Evolutionary conservation across 2,113 vertebrate species (phyloP).

Genomic region (Rhizomys pruinosus): DNA sequence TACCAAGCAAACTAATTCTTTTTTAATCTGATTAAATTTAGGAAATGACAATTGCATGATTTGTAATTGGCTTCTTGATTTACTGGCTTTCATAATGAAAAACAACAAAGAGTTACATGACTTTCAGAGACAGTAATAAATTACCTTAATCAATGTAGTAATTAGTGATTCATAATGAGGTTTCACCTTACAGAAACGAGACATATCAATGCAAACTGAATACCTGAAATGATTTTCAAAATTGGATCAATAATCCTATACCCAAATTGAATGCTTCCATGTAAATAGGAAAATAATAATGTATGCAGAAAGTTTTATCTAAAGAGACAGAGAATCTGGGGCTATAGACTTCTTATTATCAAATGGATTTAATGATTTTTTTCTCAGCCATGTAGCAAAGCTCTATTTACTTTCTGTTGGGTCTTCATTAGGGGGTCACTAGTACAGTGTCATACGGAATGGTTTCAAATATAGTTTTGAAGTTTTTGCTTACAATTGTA

Average conservation of each 20-base stretch:
- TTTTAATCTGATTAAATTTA: slow-evolving; percentile 29
- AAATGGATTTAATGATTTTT: slow-evolving; percentile 27
- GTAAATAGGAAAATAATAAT: not conserved
- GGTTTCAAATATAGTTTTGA: not conserved
- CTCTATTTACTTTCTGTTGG: not conserved
- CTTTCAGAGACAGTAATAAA: not conserved
- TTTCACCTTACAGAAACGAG: slow-evolving; percentile 39
- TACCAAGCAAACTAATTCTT: not conserved
- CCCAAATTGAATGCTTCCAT: not conserved
- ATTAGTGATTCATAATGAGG: slow-evolving; percentile 2
- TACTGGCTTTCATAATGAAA: not conserved
- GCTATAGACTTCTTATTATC: slow-evolving; percentile 27
- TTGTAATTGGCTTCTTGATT: not conserved
- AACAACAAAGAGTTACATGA: not conserved
- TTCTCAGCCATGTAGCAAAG: not conserved
- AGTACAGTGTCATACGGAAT: not conserved
- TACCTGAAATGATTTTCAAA: slow-evolving; percentile 46
- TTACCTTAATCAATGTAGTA: slow-evolving; percentile 10
- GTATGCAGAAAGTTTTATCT: not conserved
- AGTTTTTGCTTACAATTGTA: not conserved
- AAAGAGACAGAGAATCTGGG: not conserved
- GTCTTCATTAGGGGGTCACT: not conserved
- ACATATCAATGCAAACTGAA: not conserved
- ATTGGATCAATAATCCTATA: not conserved
- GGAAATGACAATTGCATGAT: not conserved